A percentile compares a stretch with the other conserved stretches of the same genome.
Evolutionary conservation across 2,797 vertebrate genomes (phyloP).

Genomic region (Acanthopagrus latus): DNA sequence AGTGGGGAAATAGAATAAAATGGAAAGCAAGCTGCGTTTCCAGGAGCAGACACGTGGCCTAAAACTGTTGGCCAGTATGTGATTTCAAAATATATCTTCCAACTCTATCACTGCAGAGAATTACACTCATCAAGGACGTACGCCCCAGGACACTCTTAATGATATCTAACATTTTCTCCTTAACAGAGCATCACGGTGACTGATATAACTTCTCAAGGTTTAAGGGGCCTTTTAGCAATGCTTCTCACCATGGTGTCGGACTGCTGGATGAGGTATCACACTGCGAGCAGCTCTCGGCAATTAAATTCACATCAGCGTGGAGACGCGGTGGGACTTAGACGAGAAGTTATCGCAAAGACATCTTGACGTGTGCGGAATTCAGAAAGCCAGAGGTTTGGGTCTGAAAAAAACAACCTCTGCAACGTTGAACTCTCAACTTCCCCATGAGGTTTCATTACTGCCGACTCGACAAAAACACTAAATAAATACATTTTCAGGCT

Average conservation of each 20-base stretch:
- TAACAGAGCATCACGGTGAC: constrained; percentile 5
- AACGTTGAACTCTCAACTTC: constrained; percentile 3
- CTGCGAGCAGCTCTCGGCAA: constrained; percentile 32
- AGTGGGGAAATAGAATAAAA: constrained; percentile 59
- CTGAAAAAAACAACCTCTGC: neutral
- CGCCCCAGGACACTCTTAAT: constrained; percentile 20
- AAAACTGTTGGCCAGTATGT: neutral
- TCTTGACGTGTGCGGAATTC: neutral
- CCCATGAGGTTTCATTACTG: constrained; percentile 29
- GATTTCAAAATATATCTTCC: constrained; percentile 3
- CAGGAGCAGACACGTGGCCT: constrained; percentile 16
- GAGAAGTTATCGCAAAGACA: constrained; percentile 10
- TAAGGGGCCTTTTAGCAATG: constrained; percentile 26
- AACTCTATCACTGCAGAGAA: neutral
- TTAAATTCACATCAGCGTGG: constrained; percentile 51
- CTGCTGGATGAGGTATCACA: constrained; percentile 8
- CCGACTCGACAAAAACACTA: constrained; percentile 17
- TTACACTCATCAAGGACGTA: constrained; percentile 40
- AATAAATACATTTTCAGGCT: constrained; percentile 30
- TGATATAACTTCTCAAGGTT: constrained; percentile 44
- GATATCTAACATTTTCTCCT: constrained; percentile 21
- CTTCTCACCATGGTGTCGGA: constrained; percentile 14
- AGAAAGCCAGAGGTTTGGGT: neutral
- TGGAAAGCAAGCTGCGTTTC: constrained; percentile 46
- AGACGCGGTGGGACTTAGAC: constrained; percentile 9